Evolutionary conservation across 2,113 vertebrate genomes (phyloP).

Genomic region (Bothrops jararaca): DNA sequence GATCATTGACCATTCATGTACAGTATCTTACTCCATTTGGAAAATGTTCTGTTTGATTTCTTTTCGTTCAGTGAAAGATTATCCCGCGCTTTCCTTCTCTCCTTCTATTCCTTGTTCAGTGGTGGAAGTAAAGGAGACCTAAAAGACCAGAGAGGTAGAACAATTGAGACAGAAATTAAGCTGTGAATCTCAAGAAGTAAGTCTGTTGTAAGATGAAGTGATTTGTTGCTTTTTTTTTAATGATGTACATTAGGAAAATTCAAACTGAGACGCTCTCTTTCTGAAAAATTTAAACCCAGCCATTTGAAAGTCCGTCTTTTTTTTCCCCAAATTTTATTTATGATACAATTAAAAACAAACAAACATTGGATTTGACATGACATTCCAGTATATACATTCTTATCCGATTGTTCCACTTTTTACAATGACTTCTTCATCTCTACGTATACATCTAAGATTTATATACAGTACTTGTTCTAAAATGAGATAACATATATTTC

Average conservation of each 20-base stretch:
- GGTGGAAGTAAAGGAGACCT: conserved; percentile 52
- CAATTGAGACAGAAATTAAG: conserved; percentile 14
- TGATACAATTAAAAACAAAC: too few relatives aligned
- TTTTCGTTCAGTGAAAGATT: neutral
- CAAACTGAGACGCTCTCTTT: neutral
- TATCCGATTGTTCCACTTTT: too few relatives aligned
- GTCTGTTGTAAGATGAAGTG: conserved; percentile 14
- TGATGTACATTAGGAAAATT: neutral
- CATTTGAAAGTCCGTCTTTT: neutral
- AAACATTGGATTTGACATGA: too few relatives aligned
- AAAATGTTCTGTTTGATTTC: neutral
- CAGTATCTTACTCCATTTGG: neutral
- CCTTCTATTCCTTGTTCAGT: conserved; percentile 22
- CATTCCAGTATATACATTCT: too few relatives aligned
- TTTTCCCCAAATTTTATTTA: too few relatives aligned
- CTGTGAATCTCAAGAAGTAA: conserved; percentile 64
- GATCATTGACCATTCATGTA: neutral
- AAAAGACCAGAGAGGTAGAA: conserved; percentile 48
- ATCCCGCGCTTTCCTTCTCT: neutral
- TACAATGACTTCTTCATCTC: too few relatives aligned
- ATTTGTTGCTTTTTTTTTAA: neutral
- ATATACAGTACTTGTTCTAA: too few relatives aligned
- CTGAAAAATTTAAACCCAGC: neutral
- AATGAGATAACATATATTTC: too few relatives aligned
- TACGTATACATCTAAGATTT: too few relatives aligned